Evolutionary conservation across 2,888 invertebrate species (phyloP), one percentile per base, ranked within the genome.

Genomic region (Polyploca ridens): DNA sequence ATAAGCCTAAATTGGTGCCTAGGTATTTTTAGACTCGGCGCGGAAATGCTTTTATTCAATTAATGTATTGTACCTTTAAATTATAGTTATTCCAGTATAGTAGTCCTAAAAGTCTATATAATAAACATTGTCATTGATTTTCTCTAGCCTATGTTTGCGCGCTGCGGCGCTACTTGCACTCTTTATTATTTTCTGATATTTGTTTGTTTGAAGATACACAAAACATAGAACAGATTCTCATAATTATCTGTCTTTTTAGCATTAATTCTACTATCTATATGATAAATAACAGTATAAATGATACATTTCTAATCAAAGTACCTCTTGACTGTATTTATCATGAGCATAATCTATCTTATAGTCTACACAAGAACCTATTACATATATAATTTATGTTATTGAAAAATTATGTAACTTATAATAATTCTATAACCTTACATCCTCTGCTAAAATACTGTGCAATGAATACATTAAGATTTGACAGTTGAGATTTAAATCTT

Each of bases 11-110:
- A 41, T 41, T 41, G 83, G 84, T 82, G 69, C 77, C 71, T 74
- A 79, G 88, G 85, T 93, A 93, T 93, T 93, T 90, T 85, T 92
- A 93, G 93, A 88, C 79, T 78, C 41, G 41, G 74, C 77, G 76
- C 87, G 85, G 86, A 89, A 87, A 85, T 82, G 76, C 81, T 82
- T 75, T 71, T 82, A 84, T 78, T 81, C 78, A 85, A 84, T 82
- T 82, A 78, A 71, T 69, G 13, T 74, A n/a, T 69, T 75, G 63
- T 71, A 67, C 10, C n/a, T 63, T 66, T 62, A 69, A 65, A 66
- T 69, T 69, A 63, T 65, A n/a, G n/a, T n/a, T n/a, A 68, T 59
- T 67, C 63, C 71, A 68, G 64, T 41, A 13, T 13, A 41, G 38
- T 41, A 13, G 38, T 38, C 63, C 70, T 7, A 16, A 67, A 67